Conservation (phyloP, 2,888 invertebrate species). For the Tyria jacobaeae region DNA sequence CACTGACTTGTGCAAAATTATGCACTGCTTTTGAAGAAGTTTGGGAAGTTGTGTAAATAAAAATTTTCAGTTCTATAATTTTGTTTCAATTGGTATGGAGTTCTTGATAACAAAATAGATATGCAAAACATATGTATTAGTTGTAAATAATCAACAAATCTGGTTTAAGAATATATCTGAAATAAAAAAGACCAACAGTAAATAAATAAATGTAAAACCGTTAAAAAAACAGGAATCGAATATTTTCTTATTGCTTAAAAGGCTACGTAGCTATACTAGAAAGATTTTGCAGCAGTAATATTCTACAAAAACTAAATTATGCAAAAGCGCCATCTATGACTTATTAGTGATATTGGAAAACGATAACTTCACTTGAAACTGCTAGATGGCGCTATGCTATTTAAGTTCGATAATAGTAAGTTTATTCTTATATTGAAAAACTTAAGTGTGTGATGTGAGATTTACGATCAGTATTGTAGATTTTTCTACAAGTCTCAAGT, state of each 20-base stretch:
- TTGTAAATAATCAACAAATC: background rate
- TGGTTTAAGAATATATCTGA: too few species aligned
- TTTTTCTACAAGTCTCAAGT: too few species aligned
- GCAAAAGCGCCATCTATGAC: background rate
- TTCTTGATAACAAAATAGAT: background rate
- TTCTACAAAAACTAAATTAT: too few species aligned
- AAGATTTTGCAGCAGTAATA: too few species aligned
- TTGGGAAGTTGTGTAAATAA: slow-evolving; percentile 91
- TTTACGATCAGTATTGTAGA: too few species aligned
- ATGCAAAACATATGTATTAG: background rate
- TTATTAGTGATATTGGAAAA: background rate
- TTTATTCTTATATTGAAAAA: too few species aligned
- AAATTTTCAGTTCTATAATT: slow-evolving; percentile 19
- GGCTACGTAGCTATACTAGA: too few species aligned
- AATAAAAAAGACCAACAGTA: background rate
- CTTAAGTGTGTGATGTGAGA: too few species aligned
- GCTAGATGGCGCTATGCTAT: background rate
- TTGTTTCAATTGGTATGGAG: background rate
- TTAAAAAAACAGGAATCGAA: too few species aligned
- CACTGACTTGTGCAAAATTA: slow-evolving; percentile 97
- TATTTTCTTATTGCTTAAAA: too few species aligned
- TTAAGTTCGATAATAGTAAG: too few species aligned
- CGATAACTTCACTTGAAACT: background rate
- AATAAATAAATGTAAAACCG: too few species aligned
- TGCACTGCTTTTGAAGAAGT: slow-evolving; percentile 98